phyloP scores from a whole-genome alignment of 2,113 vertebrate genomes.

The Anarrhichthys ocellatus region DNA sequence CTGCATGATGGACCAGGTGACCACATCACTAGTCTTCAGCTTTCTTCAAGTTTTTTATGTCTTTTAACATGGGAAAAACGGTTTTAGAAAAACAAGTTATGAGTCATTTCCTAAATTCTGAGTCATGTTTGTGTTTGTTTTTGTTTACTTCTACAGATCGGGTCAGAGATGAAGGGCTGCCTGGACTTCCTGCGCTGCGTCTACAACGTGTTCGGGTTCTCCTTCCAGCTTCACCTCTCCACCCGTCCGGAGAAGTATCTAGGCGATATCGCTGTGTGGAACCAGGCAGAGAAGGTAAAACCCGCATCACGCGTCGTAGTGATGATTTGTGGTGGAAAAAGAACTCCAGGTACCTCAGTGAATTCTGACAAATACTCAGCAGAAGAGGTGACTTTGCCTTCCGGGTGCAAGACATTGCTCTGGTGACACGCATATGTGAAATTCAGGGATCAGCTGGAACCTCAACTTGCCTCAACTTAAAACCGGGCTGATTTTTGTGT shows the following conservation, averaged over 20 bases:
- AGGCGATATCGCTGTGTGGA: conserved; percentile 90
- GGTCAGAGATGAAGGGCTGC: conserved; percentile 92
- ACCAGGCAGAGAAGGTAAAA: conserved; percentile 92
- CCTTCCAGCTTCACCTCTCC: conserved; percentile 93
- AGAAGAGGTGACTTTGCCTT: background rate
- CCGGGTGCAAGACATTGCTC: background rate
- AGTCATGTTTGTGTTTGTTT: background rate
- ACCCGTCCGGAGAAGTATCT: conserved; percentile 93
- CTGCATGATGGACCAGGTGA: conserved; percentile 93
- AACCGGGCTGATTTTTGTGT: too few species aligned
- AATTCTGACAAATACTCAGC: background rate
- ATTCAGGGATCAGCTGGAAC: background rate
- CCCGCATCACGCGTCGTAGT: background rate
- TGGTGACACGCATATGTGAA: background rate
- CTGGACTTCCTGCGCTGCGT: conserved; percentile 92
- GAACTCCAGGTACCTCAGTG: rapidly evolving
- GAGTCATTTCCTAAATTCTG: background rate
- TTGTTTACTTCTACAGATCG: conserved; percentile 84
- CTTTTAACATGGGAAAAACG: background rate
- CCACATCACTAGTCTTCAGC: background rate
- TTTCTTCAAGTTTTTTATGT: background rate
- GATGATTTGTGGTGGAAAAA: background rate
- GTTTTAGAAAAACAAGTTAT: conserved; percentile 14
- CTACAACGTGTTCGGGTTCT: conserved; percentile 92
- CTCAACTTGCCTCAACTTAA: too few species aligned